Percentiles rank a stretch among this genome's conserved stretches.
Conservation (phyloP, 2,888 invertebrate genomes). For the Tortrix viridana region DNA sequence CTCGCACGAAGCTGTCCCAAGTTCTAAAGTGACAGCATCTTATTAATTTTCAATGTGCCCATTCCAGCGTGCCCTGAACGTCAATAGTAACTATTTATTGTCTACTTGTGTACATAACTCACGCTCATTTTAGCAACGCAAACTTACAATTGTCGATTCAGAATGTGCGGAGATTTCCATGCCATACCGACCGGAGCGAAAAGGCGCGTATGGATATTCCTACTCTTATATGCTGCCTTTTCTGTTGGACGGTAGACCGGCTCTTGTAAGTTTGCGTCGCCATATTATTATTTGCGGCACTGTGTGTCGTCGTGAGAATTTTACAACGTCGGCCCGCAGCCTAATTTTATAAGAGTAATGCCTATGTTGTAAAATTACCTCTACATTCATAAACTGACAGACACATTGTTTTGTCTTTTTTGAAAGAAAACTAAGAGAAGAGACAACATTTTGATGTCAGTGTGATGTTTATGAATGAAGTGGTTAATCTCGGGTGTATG, state of each 20-base stretch:
- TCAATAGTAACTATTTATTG: constrained; percentile 35
- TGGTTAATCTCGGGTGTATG: constrained; percentile 54
- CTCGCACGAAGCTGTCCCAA: background rate
- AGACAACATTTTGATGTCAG: too few relatives aligned
- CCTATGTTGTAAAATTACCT: constrained; percentile 62
- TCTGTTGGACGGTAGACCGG: too few relatives aligned
- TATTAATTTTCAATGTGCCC: constrained; percentile 14
- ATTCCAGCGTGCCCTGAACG: constrained; percentile 8
- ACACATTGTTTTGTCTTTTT: too few relatives aligned
- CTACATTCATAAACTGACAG: too few relatives aligned
- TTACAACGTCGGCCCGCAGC: constrained; percentile 60
- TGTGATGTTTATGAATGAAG: too few relatives aligned
- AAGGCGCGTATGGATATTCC: too few relatives aligned
- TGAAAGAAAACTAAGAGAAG: too few relatives aligned
- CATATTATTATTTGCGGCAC: constrained; percentile 57
- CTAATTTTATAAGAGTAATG: constrained; percentile 58
- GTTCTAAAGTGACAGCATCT: background rate
- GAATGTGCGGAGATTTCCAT: background rate
- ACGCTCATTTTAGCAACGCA: constrained; percentile 31
- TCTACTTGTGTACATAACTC: constrained; percentile 37
- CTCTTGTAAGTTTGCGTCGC: constrained; percentile 41
- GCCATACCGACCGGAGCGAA: too few relatives aligned
- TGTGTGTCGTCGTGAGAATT: constrained; percentile 59
- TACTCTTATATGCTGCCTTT: too few relatives aligned
- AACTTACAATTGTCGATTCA: constrained; percentile 5